phyloP scores from a whole-genome alignment of 2,888 invertebrate species.

The Gastracanthus pulcherrimus region DNA sequence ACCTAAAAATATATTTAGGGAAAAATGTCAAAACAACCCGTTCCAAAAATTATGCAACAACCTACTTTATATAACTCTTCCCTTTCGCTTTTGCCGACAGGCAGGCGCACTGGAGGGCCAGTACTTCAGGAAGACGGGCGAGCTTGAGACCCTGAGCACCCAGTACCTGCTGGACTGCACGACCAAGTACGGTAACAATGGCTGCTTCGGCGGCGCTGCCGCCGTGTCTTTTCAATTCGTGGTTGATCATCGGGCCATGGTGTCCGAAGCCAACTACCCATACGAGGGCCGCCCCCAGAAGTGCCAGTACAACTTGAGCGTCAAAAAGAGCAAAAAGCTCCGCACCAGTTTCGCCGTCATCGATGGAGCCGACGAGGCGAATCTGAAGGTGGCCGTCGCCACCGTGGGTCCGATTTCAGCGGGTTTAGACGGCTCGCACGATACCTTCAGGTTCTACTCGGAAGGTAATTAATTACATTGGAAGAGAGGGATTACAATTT shows the following conservation, averaged over 20 bases:
- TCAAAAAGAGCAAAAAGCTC: neutral
- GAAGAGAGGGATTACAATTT: no score
- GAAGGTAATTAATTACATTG: slow-evolving; percentile 77
- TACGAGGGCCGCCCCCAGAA: slow-evolving; percentile 82
- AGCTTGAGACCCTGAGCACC: slow-evolving; percentile 91
- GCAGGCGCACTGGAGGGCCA: slow-evolving; percentile 95
- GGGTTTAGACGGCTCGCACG: slow-evolving; percentile 92
- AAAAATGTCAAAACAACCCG: no score
- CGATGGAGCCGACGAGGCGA: slow-evolving; percentile 84
- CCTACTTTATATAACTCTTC: no score
- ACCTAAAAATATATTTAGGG: no score
- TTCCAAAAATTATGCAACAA: no score
- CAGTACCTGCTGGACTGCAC: slow-evolving; percentile 96
- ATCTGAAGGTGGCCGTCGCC: slow-evolving; percentile 88
- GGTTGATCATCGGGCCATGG: slow-evolving; percentile 90
- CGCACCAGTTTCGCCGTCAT: slow-evolving; percentile 87
- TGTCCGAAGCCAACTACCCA: slow-evolving; percentile 92
- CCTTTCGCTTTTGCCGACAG: no score
- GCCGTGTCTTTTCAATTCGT: slow-evolving; percentile 92
- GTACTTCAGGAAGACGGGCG: slow-evolving; percentile 88
- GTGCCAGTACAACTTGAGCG: slow-evolving; percentile 76
- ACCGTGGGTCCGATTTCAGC: slow-evolving; percentile 91
- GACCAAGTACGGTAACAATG: slow-evolving; percentile 89
- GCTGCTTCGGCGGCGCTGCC: slow-evolving; percentile 92
- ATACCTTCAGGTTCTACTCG: slow-evolving; percentile 92